Evolutionary conservation across 2,888 invertebrate genomes (phyloP).

Genomic region (Eumerus sabulonum): DNA sequence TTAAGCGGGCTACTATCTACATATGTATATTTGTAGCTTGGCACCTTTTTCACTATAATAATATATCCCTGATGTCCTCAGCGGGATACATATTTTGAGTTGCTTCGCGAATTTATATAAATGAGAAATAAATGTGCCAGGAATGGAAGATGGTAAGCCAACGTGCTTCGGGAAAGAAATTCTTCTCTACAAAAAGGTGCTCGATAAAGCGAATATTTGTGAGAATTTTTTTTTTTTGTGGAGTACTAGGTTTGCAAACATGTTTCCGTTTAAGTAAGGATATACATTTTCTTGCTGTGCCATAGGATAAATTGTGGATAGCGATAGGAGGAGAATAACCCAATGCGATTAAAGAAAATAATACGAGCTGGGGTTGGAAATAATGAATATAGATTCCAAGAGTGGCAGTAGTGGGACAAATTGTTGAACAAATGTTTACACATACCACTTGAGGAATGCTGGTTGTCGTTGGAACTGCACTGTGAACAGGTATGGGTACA

Average conservation of each 20-base stretch:
- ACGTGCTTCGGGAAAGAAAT: neutral
- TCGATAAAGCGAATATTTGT: neutral
- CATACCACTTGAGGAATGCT: conserved; percentile 54
- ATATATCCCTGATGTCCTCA: too few relatives aligned
- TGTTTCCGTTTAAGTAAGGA: neutral
- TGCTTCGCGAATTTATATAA: too few relatives aligned
- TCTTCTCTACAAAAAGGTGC: conserved; percentile 5
- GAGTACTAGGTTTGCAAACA: conserved; percentile 1
- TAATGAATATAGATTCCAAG: conserved; percentile 16
- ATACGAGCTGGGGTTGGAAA: neutral
- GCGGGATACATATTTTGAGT: too few relatives aligned
- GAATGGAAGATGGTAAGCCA: neutral
- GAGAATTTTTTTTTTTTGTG: neutral
- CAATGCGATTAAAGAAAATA: neutral
- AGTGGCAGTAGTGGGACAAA: conserved; percentile 18
- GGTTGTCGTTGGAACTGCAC: conserved; percentile 42
- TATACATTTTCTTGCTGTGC: too few relatives aligned
- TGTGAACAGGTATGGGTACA: conserved; percentile 36
- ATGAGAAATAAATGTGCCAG: neutral
- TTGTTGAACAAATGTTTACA: conserved; percentile 29
- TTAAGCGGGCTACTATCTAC: too few relatives aligned
- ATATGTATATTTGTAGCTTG: too few relatives aligned
- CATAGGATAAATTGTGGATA: neutral
- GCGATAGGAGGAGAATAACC: neutral
- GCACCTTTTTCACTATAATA: neutral